Conservation (phyloP, 1,140 invertebrate genomes). For the Prorops nasuta region DNA sequence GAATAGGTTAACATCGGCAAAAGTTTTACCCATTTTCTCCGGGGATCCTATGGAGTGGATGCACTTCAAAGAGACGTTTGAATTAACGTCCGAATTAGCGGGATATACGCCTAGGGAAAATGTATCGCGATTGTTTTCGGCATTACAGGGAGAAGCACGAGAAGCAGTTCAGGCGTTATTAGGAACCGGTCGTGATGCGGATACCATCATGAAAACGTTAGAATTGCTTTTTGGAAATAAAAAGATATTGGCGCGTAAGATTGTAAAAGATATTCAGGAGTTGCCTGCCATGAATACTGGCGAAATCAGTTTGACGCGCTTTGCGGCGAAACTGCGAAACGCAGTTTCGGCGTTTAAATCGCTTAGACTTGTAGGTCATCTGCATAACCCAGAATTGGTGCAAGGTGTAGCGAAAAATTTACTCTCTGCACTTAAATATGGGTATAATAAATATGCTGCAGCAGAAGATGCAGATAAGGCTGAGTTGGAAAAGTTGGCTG, state of each 20-base stretch:
- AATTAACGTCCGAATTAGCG: conserved; percentile 1
- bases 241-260: not conserved
- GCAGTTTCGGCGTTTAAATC: not conserved
- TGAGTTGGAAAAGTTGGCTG: not conserved
- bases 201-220: not conserved
- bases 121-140: conserved; percentile 1
- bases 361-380: not conserved
- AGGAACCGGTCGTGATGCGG: not conserved
- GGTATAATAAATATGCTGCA: not conserved
- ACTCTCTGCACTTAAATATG: not conserved
- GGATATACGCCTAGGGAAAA: conserved; percentile 6
- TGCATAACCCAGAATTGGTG: not conserved
- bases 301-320: not conserved
- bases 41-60: conserved; percentile 5
- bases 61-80: not conserved
- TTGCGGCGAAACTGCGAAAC: conserved; percentile 4
- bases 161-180: conserved; percentile 3
- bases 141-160: not conserved
- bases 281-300: not conserved
- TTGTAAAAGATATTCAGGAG: not conserved
- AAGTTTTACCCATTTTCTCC: not conserved
- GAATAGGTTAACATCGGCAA: not conserved
- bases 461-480: not conserved
- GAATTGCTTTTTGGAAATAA: conserved; percentile 10
- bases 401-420: not conserved